These are phyloP conservation scores for Tetragonula clypearis DNA, from an alignment of 1,140 invertebrate species.

Conservation along the genomic window DNA sequence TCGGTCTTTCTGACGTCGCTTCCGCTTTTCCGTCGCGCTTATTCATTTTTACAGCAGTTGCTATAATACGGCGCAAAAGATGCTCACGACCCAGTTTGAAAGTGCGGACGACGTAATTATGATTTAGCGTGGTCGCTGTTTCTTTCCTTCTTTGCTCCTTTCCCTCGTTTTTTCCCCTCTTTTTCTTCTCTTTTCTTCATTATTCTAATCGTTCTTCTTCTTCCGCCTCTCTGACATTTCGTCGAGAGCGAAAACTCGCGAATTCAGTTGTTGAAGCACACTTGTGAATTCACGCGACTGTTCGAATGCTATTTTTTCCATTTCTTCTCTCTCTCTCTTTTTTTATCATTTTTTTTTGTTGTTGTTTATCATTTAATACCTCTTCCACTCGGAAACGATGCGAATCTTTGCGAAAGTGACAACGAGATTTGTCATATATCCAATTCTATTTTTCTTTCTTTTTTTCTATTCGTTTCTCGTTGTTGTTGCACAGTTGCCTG, in stretches of 20 bases:
- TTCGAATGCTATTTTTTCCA: too few relatives aligned
- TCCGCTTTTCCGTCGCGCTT: conserved; percentile 35
- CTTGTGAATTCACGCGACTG: too few relatives aligned
- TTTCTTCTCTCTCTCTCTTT: too few relatives aligned
- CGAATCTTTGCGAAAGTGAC: background rate
- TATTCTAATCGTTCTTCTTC: background rate
- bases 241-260: too few relatives aligned
- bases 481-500: background rate
- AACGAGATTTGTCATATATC: background rate
- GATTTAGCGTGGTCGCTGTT: conserved; percentile 32
- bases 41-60: conserved; percentile 54
- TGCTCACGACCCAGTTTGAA: conserved; percentile 47
- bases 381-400: background rate
- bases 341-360: too few relatives aligned
- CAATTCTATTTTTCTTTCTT: background rate
- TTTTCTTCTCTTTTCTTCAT: too few relatives aligned
- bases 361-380: too few relatives aligned
- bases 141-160: background rate
- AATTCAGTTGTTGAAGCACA: too few relatives aligned
- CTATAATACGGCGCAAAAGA: conserved; percentile 38
- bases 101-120: conserved; percentile 42
- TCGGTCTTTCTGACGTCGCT: conserved; percentile 46
- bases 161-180: background rate
- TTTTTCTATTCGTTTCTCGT: background rate
- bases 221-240: background rate